Base-by-base conservation (phyloP, 2,113 vertebrate genomes). In the Tachysurus vachellii region DNA sequence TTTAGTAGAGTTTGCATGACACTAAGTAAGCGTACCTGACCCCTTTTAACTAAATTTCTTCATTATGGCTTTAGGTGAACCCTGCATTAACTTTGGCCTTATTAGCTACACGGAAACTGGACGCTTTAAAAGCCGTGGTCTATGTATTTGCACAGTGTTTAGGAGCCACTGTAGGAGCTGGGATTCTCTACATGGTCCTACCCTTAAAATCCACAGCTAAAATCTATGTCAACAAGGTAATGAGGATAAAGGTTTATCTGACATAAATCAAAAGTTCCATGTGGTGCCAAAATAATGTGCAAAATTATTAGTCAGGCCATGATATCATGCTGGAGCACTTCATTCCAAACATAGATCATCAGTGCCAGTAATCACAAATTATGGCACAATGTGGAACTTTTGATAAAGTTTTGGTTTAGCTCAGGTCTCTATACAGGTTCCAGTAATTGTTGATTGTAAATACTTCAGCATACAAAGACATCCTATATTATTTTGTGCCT, bases 11-110 rank as follows among this genome's bases (percentile, higher is more conserved):
- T 70, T 42, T 77, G 82, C 12, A 36, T 66, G 61, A 71, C 42
- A 21, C 7, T 17, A 84, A 23, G 17, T 71, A 14, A 44, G 13
- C n/a, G 21, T 61, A 5, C 26, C 28, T 54, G 31, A 21, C 3
- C 16, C 1, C 36, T 54, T 44, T 42, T 79, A n/a, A 42, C 59
- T 76, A 9, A 9, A 82, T 12, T 50, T 2, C 26, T 56, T 13
- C 21, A 64, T 44, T 77, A 17, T 85, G 11, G 90, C 84, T 68
- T 84, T 91, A 96, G 95, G 93, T 96, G 90, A 97, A 97, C 91
- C 96, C 96, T 0, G 94, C 96, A 0, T 90, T 97, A 79, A 97
- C 96, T 42, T 89, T 96, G 91, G 93, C 95, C 2, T 91, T 97
- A 71, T 88, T 97, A 89, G 96, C 94, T 89, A 95, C 95, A 59